Base-by-base conservation (phyloP, 2,888 invertebrate genomes). In the Sylvicola cinctus region DNA sequence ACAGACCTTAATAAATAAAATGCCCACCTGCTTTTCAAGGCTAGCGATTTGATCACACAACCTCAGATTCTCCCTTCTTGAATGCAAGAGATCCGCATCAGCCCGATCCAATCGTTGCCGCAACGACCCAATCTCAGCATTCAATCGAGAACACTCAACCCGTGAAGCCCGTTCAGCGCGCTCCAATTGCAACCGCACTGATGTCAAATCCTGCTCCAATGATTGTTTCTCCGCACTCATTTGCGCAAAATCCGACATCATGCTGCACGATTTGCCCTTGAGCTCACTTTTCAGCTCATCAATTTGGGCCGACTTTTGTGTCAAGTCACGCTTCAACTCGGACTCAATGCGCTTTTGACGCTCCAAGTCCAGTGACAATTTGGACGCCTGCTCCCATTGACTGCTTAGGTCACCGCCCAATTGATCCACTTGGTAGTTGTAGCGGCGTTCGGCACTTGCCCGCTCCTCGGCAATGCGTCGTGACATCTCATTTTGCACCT, bases 271-370 rank as follows among this genome's bases (percentile, higher is more conserved):
- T 60, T 81, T 83, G 41, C 68, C 70, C 44, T 78, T 76, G 38
- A 81, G 60, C 45, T 84, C 84, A 61, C 76, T 75, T 47, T 77
- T 76, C 3, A 84, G 53, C 42, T 83, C 81, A 25, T 84, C 83
- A 32, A 83, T 70, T 36, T 74, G 70, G 0, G 73, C 63, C 43
- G 70, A 74, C 47, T 77, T 78, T 58, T 78, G 77, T 2, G 73
- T 66, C 12, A 81, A 50, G 41, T 84, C 83, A n/a, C 83, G 63
- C 41, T 77, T 71, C 29, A 80, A 49, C 42, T 84, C 83, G 3
- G 67, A 62, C 45, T 81, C 78, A 41, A 78, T 72, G 8, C 84
- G 67, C 38, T 76, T 68, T 45, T 80, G 79, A 17, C 80, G 73
- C 40, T 85, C 84, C 41, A 81, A 46, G 37, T 84, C 84, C 47